phyloP scores from a whole-genome alignment of 1,140 invertebrate genomes.

The Bombus polaris region DNA sequence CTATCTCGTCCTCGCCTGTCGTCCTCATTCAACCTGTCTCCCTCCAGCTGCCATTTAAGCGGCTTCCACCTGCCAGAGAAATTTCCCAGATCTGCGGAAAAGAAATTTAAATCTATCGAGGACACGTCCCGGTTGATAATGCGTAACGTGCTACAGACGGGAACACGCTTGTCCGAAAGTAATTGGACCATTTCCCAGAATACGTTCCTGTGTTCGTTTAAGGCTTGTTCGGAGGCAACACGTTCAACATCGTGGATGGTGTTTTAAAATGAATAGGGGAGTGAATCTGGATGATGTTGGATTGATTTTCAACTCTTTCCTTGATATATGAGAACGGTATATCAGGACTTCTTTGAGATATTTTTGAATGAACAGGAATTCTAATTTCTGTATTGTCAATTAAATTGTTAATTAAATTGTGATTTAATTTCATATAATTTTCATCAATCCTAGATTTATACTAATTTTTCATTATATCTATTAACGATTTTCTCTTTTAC shows the following conservation, averaged over 20 bases:
- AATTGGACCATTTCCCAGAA: slow-evolving; percentile 39
- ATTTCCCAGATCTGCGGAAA: slow-evolving; percentile 44
- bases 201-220: slow-evolving; percentile 12
- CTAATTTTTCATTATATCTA: no score
- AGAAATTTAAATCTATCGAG: slow-evolving; percentile 65
- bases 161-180: slow-evolving; percentile 26
- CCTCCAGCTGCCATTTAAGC: slow-evolving; percentile 48
- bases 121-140: slow-evolving; percentile 41
- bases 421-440: neutral
- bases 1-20: slow-evolving; percentile 62
- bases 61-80: slow-evolving; percentile 59
- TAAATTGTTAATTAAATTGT: neutral
- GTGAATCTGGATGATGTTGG: neutral
- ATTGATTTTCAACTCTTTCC: neutral
- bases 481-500: no score
- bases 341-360: neutral
- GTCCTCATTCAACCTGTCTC: slow-evolving; percentile 7
- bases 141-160: slow-evolving; percentile 26
- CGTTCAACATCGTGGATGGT: neutral
- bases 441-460: no score
- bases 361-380: neutral
- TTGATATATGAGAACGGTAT: neutral
- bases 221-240: neutral
- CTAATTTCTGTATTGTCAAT: neutral
- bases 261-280: neutral